phyloP scores from a whole-genome alignment of 1,140 invertebrate genomes.

The Agrypnia vestita region DNA sequence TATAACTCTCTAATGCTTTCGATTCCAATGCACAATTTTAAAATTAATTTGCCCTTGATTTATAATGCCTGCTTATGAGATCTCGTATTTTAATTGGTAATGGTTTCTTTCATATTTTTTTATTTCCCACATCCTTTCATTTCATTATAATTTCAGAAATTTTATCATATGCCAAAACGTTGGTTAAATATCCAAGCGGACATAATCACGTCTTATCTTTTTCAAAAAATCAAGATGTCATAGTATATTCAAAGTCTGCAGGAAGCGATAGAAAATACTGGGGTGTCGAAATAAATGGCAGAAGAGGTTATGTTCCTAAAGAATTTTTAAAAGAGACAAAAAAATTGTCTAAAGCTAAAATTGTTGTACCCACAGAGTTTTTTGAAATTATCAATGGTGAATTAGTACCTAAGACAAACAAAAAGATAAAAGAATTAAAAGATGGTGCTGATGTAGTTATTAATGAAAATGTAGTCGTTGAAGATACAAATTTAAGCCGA shows the following conservation, averaged over 20 bases:
- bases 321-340: conserved; percentile 71
- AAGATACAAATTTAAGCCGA: background rate
- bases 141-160: conserved; percentile 74
- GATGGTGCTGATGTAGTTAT: conserved; percentile 2
- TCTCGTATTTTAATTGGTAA: conserved; percentile 52
- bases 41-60: conserved; percentile 41
- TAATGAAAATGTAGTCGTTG: background rate
- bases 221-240: conserved; percentile 75
- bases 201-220: conserved; percentile 79
- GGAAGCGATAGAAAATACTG: conserved; percentile 79
- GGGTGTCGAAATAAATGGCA: conserved; percentile 82
- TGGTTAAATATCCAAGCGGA: conserved; percentile 74
- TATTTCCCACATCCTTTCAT: conserved; percentile 56
- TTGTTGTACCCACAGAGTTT: conserved; percentile 63
- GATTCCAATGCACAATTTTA: conserved; percentile 44
- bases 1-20: conserved; percentile 17
- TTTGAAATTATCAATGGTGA: conserved; percentile 43
- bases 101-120: conserved; percentile 53
- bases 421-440: conserved; percentile 5
- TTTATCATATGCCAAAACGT: conserved; percentile 78
- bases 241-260: conserved; percentile 82
- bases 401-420: conserved; percentile 39
- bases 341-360: conserved; percentile 62
- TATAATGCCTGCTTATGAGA: conserved; percentile 39
- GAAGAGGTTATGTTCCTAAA: conserved; percentile 80